phyloP scores from a whole-genome alignment of 2,113 vertebrate genomes.

The Phylloscopus whistleri region DNA sequence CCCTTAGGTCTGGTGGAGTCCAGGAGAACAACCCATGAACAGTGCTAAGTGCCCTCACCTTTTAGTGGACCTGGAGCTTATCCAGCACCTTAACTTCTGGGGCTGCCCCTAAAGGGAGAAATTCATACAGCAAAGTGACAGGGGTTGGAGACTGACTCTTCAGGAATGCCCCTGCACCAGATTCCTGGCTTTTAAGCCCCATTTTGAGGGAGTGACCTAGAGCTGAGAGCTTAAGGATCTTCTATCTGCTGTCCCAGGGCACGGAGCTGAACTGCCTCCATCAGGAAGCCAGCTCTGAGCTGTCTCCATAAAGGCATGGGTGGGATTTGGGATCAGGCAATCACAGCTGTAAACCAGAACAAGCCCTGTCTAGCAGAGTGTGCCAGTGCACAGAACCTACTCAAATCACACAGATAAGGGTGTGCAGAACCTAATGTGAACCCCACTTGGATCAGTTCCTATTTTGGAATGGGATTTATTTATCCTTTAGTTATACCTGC shows the following conservation, averaged over 20 bases:
- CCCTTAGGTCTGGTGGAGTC: neutral
- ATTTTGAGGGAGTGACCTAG: neutral
- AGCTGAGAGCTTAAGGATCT: neutral
- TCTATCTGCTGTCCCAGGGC: neutral
- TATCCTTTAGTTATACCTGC: neutral
- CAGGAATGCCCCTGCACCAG: neutral
- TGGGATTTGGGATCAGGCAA: neutral
- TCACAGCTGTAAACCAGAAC: neutral
- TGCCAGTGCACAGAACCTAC: neutral
- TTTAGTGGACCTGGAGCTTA: neutral
- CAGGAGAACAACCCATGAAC: neutral
- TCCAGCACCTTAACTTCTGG: neutral
- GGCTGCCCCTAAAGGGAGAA: neutral
- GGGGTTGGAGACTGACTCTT: neutral
- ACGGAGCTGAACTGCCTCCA: neutral
- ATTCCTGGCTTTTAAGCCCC: neutral
- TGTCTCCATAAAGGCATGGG: neutral
- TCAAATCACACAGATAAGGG: neutral
- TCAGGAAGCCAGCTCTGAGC: neutral
- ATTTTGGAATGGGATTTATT: neutral
- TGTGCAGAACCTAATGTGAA: slow-evolving; percentile 10
- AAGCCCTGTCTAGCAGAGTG: neutral
- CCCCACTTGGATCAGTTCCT: neutral
- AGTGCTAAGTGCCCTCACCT: neutral
- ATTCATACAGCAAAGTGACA: neutral